Conservation (phyloP, 2,797 vertebrate species). For the Scyliorhinus canicula region DNA sequence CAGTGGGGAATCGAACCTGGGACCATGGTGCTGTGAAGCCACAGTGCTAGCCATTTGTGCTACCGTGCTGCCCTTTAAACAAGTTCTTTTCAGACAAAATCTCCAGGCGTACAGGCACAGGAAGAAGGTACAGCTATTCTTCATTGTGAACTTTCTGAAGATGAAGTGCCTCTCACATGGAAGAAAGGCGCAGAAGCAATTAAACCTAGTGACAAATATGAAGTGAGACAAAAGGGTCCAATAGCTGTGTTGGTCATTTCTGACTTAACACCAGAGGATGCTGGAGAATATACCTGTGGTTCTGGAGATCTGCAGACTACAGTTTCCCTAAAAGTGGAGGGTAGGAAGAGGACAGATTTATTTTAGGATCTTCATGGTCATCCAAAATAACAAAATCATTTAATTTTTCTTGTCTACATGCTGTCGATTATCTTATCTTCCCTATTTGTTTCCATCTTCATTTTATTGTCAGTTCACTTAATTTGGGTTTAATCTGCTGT, state of each 20-base stretch:
- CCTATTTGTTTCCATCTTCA: neutral
- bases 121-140: slow-evolving; percentile 52
- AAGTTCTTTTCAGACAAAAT: slow-evolving; percentile 50
- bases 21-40: no score
- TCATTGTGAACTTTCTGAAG: slow-evolving; percentile 58
- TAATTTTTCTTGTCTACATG: neutral
- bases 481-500: neutral
- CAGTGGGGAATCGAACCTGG: no score
- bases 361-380: neutral
- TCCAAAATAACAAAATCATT: neutral
- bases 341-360: slow-evolving; percentile 44
- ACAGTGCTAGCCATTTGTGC: no score
- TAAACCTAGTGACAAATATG: slow-evolving; percentile 54
- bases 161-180: slow-evolving; percentile 61
- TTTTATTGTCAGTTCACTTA: neutral
- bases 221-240: slow-evolving; percentile 63
- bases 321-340: slow-evolving; percentile 49
- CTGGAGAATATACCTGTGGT: slow-evolving; percentile 55
- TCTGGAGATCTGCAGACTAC: slow-evolving; percentile 50
- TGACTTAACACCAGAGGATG: slow-evolving; percentile 55
- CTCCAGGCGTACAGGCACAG: slow-evolving; percentile 48
- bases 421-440: neutral
- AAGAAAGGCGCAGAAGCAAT: slow-evolving; percentile 48
- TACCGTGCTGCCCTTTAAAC: no score
- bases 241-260: slow-evolving; percentile 63